Evolutionary conservation across 2,797 vertebrate genomes (phyloP).

Genomic region (Phataginus tricuspis): DNA sequence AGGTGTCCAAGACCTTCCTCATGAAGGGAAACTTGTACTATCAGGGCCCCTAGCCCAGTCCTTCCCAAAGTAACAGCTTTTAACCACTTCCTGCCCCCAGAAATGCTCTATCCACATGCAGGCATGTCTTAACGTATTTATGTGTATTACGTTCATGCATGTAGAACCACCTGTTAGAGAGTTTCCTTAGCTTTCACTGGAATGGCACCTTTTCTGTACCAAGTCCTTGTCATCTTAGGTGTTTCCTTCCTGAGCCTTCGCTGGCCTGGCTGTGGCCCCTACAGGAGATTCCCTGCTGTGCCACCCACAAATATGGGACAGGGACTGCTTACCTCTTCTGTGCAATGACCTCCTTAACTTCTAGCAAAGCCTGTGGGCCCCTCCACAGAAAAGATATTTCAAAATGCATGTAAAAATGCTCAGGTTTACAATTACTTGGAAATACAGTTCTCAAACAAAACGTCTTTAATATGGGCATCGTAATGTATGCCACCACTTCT

Average conservation of each 20-base stretch:
- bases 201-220: not conserved
- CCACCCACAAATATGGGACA: too few species aligned
- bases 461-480: not conserved
- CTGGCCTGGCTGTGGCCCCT: too few species aligned
- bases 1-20: not conserved
- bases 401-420: too few species aligned
- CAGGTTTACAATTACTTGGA: not conserved
- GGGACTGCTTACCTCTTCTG: too few species aligned
- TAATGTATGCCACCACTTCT: not conserved
- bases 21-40: not conserved
- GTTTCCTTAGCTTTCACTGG: not conserved
- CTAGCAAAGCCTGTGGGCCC: too few species aligned
- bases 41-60: not conserved
- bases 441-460: not conserved
- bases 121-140: not conserved
- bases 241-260: too few species aligned
- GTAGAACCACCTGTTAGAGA: not conserved
- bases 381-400: too few species aligned
- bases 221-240: too few species aligned
- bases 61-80: not conserved
- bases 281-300: too few species aligned
- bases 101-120: not conserved
- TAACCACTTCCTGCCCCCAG: not conserved
- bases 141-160: not conserved
- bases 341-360: too few species aligned